A percentile compares a stretch with the other conserved stretches of the same genome.
Evolutionary conservation across 2,797 vertebrate genomes (phyloP).

Genomic region (Calcarius lapponicus): DNA sequence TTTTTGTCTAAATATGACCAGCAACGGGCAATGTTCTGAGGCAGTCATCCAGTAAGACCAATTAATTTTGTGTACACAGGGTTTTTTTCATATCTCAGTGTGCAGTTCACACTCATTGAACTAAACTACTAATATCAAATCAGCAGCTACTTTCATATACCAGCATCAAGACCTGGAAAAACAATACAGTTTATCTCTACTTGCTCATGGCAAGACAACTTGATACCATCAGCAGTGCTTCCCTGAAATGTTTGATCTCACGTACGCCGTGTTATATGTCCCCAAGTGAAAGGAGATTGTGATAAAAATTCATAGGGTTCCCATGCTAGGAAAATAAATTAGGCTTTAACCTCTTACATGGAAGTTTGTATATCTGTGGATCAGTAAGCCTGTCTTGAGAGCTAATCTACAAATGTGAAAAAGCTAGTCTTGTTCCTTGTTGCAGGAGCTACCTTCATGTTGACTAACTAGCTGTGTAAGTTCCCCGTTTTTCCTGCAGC

Average conservation of each 20-base stretch:
- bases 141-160: not conserved
- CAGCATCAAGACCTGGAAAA: not conserved
- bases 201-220: not conserved
- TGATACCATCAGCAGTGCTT: not conserved
- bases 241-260: not conserved
- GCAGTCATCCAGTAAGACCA: not conserved
- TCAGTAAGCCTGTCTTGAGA: not conserved
- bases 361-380: not conserved
- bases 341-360: not conserved
- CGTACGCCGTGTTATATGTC: not conserved
- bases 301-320: not conserved
- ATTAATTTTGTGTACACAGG: not conserved
- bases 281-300: not conserved
- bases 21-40: not conserved
- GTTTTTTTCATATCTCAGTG: not conserved
- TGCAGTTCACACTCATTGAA: not conserved
- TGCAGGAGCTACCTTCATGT: not conserved
- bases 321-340: not conserved
- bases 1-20: slow-evolving; percentile 22
- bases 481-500: not conserved
- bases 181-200: not conserved
- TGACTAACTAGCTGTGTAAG: not conserved
- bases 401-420: not conserved
- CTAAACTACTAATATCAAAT: not conserved
- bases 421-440: not conserved